phyloP scores from a whole-genome alignment of 2,113 vertebrate species.

The Isurus oxyrinchus region DNA sequence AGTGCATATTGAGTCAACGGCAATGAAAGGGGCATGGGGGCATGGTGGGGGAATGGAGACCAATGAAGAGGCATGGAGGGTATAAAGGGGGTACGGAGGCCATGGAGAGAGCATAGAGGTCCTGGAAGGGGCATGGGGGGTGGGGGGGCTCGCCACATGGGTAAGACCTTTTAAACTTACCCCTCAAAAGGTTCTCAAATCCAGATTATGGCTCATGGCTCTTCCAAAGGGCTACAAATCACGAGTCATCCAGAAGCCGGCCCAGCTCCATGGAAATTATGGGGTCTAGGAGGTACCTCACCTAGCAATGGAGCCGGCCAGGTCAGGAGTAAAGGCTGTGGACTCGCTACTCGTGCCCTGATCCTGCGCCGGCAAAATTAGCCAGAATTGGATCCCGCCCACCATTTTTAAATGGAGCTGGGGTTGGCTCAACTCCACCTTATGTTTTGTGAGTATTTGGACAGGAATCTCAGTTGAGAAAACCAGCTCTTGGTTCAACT shows the following conservation, averaged over 20 bases:
- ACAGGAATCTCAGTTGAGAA: neutral
- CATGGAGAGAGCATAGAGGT: neutral
- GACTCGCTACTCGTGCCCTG: neutral
- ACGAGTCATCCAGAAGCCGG: neutral
- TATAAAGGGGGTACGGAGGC: neutral
- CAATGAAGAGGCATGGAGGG: too few species aligned
- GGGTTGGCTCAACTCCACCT: neutral
- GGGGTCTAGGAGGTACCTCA: neutral
- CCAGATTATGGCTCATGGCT: neutral
- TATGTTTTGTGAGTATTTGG: neutral
- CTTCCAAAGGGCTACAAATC: neutral
- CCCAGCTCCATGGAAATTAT: neutral
- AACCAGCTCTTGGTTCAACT: neutral
- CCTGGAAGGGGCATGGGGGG: too few species aligned
- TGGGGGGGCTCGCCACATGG: too few species aligned
- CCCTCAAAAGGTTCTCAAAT: neutral
- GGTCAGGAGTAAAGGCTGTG: neutral
- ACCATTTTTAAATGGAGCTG: neutral
- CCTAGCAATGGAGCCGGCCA: neutral
- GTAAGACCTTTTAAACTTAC: neutral
- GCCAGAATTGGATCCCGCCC: neutral
- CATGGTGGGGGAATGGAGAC: too few species aligned
- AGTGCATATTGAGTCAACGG: neutral
- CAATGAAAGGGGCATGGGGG: too few species aligned
- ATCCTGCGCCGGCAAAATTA: neutral